phyloP scores from a whole-genome alignment of 2,888 invertebrate species.

The Drosophila limbata region DNA sequence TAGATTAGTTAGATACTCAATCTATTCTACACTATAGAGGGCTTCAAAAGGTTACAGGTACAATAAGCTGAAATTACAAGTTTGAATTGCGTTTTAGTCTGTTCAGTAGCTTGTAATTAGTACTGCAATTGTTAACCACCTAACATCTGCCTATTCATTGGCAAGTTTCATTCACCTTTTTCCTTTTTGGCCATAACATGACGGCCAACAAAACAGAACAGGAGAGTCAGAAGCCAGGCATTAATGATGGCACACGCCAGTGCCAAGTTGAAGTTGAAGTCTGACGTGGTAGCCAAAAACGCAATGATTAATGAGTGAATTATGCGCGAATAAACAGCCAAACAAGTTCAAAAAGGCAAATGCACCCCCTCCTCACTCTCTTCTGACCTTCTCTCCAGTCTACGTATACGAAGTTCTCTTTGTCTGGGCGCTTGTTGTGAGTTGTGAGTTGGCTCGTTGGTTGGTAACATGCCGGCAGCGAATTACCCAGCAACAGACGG shows the following conservation, averaged over 20 bases:
- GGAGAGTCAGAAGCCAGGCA: slow-evolving; percentile 16
- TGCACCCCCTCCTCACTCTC: background rate
- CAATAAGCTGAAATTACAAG: background rate
- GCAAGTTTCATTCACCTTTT: slow-evolving; percentile 60
- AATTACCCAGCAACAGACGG: slow-evolving; percentile 71
- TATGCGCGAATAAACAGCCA: slow-evolving; percentile 82
- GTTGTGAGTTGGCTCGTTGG: slow-evolving; percentile 42
- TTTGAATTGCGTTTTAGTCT: background rate
- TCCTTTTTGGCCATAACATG: slow-evolving; percentile 11
- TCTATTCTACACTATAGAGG: no score
- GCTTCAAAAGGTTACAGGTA: background rate
- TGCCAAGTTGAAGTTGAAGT: slow-evolving; percentile 27
- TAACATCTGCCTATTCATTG: slow-evolving; percentile 22
- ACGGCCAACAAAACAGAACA: slow-evolving; percentile 6
- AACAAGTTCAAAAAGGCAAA: slow-evolving; percentile 70
- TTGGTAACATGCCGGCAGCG: slow-evolving; percentile 80
- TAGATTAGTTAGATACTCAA: no score
- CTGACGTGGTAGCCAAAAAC: slow-evolving; percentile 73
- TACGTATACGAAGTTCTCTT: slow-evolving; percentile 65
- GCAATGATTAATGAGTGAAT: slow-evolving; percentile 81
- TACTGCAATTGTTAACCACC: slow-evolving; percentile 21
- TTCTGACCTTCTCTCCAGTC: background rate
- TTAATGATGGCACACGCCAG: slow-evolving; percentile 55
- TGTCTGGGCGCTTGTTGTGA: slow-evolving; percentile 61
- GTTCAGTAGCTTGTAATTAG: slow-evolving; percentile 20